A percentile compares a stretch with the other conserved stretches of the same genome.
Evolutionary conservation across 2,797 vertebrate species (phyloP).

Genomic region (Falco peregrinus): DNA sequence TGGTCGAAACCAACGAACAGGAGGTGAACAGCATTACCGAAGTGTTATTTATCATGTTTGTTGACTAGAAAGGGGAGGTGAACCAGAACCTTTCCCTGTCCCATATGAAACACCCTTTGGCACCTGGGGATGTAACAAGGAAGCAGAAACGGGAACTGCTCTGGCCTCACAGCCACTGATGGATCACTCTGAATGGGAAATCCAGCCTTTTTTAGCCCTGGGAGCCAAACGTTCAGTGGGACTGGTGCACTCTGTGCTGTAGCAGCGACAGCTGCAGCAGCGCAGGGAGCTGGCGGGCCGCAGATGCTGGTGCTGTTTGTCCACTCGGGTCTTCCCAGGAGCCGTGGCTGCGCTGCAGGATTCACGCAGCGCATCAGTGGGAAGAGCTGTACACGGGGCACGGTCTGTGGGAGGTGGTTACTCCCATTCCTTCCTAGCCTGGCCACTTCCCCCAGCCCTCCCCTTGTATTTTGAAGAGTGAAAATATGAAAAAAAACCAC

Average conservation of each 20-base stretch:
- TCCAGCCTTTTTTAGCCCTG: background rate
- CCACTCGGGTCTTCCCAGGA: background rate
- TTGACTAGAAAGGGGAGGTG: background rate
- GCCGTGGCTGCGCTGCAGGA: background rate
- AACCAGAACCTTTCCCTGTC: background rate
- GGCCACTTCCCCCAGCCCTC: background rate
- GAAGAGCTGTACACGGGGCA: fast-evolving
- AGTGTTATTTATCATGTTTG: background rate
- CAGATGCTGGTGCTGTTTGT: background rate
- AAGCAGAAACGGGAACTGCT: background rate
- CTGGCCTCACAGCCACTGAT: background rate
- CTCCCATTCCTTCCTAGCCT: background rate
- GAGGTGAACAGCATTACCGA: background rate
- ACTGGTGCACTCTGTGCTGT: background rate
- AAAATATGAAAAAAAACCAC: background rate
- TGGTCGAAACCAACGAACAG: background rate
- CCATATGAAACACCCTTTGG: background rate
- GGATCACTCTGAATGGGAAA: background rate
- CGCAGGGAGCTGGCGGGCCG: background rate
- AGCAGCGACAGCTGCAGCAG: background rate
- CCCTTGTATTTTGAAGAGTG: background rate
- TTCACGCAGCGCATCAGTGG: background rate
- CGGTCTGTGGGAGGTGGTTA: background rate
- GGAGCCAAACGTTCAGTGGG: background rate
- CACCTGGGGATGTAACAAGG: background rate